Evolutionary conservation across 2,113 vertebrate species (phyloP).

Genomic region (Psilopogon haemacephalus): DNA sequence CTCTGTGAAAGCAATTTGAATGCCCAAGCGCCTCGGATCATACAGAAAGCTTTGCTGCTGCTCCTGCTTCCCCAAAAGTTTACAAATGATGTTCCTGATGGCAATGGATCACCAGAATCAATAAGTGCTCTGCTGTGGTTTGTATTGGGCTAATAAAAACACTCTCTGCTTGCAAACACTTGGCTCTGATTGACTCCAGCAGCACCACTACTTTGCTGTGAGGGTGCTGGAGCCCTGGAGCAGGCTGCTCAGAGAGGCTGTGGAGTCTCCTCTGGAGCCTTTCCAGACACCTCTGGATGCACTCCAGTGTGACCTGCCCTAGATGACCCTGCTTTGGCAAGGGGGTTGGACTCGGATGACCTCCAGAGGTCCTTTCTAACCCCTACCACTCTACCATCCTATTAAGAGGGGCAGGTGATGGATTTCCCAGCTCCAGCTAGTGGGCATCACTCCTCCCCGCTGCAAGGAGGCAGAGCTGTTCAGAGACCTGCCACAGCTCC

Average conservation of each 20-base stretch:
- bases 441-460: neutral
- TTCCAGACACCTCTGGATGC: no score
- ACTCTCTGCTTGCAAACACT: neutral
- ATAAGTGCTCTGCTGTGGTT: constrained; percentile 26
- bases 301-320: no score
- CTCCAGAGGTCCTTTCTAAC: no score
- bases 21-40: neutral
- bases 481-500: neutral
- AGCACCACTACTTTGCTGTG: neutral
- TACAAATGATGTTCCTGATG: constrained; percentile 46
- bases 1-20: neutral
- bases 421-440: neutral
- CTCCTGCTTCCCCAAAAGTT: constrained; percentile 42
- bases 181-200: neutral
- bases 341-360: no score
- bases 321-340: no score
- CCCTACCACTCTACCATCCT: no score
- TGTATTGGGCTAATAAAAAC: constrained; percentile 52
- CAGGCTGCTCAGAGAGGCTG: no score
- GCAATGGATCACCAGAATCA: constrained; percentile 45
- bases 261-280: no score
- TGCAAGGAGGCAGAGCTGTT: neutral
- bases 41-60: neutral
- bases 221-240: no score
- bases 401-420: neutral